phyloP scores from a whole-genome alignment of 2,797 vertebrate genomes.

The Amblyopsis hoosieri region DNA sequence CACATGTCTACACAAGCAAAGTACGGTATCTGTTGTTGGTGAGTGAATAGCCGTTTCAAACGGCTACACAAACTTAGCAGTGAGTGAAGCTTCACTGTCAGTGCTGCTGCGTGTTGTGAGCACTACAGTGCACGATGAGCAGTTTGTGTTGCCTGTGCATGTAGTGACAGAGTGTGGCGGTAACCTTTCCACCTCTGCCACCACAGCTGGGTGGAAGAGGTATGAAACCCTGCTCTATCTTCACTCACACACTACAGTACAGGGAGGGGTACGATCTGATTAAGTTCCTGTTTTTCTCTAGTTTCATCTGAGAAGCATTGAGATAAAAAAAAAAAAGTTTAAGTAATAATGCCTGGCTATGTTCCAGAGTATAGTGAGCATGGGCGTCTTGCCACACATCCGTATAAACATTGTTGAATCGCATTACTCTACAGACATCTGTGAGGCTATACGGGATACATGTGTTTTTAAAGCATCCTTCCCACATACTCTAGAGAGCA shows the following conservation, averaged over 20 bases:
- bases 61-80: no score
- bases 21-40: no score
- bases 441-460: slow-evolving; percentile 10
- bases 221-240: slow-evolving; percentile 48
- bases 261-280: slow-evolving; percentile 63
- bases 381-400: slow-evolving; percentile 58
- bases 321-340: slow-evolving; percentile 40
- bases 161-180: neutral
- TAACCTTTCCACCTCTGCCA: slow-evolving; percentile 8
- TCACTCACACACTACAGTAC: slow-evolving; percentile 2
- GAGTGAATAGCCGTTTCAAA: no score
- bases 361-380: slow-evolving; percentile 21
- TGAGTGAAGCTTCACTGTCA: slow-evolving; percentile 5
- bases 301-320: slow-evolving; percentile 55
- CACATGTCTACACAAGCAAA: no score
- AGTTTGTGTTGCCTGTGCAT: slow-evolving; percentile 3
- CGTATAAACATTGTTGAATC: slow-evolving; percentile 41
- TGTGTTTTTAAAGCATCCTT: slow-evolving; percentile 59
- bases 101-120: slow-evolving; percentile 17
- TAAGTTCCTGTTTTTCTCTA: slow-evolving; percentile 74
- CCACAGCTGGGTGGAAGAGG: slow-evolving; percentile 59
- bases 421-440: slow-evolving; percentile 31
- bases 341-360: slow-evolving; percentile 34
- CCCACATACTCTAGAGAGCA: slow-evolving; percentile 33
- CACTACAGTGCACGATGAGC: slow-evolving; percentile 10